Base-by-base conservation (phyloP, 35 echinoderm and acorn worm species). In the Eucidaris tribuloides region DNA sequence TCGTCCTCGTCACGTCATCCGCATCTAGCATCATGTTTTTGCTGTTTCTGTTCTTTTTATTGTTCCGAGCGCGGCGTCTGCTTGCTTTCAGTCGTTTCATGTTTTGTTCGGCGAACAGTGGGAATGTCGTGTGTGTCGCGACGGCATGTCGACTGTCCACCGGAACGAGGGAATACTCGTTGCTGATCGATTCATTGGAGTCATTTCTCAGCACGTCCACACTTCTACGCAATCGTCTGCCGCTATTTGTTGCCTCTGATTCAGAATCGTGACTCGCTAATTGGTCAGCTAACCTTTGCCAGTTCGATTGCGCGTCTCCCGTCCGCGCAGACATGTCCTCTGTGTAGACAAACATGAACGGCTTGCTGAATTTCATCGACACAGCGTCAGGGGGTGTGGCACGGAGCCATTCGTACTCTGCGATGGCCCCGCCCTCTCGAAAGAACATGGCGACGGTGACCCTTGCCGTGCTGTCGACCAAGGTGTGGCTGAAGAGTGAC, bases 321-420 rank as follows among this genome's bases (percentile, higher is more conserved):
- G 59, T 74, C 22, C 35, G 36, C 24, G 58, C 58, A 0, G 58
- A 42, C 0, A 62, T 60, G 17, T 88, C 85, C 42, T 80, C 58
- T 2, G 85, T 79, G 22, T 54, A 88, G 41, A 88, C 42, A 50
- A 87, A 66, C 41, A 88, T 41, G 45, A 88, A 88, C 34, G 85
- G 85, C 30, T 79, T 78, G 7, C 62, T 60, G 17, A 62, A 44
- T 31, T 88, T 88, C 19, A 42, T 31, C 19, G 3, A 17, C 42
- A 45, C 11, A 45, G 11, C 52, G 60, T n/a, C 61, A 25, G 66
- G 82, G 25, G 24, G 42, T 27, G 65, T 48, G 23, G 52, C 22
- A 35, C 20, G 37, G n/a, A 29, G 13, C 27, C 18, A 52, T 30
- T 11, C 34, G 77, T 57, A 48, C 33, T 42, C 46, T 46, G 23